A percentile compares a stretch with the other conserved stretches of the same genome.
phyloP scores from a whole-genome alignment of 2,113 vertebrate genomes.

The Mormyrus iriodes region DNA sequence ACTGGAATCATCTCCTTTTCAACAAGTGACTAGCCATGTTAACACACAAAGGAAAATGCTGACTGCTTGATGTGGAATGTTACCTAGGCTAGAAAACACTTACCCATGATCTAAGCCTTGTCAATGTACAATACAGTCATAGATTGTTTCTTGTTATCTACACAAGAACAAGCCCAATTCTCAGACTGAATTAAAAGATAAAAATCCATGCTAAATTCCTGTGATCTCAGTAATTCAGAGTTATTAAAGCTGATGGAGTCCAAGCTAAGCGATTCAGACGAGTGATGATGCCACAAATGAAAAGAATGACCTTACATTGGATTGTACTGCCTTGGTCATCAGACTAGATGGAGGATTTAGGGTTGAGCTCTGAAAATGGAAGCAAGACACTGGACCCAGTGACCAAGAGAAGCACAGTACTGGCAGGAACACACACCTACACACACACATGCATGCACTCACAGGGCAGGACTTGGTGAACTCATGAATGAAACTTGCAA shows the following conservation, averaged over 20 bases:
- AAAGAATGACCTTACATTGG: slow-evolving; percentile 31
- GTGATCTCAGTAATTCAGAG: neutral
- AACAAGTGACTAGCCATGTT: neutral
- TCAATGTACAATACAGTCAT: neutral
- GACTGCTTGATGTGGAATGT: neutral
- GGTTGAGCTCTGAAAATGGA: slow-evolving; percentile 31
- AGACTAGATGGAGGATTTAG: slow-evolving; percentile 14
- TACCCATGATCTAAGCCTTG: neutral
- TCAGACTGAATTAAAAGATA: neutral
- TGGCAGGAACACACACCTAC: neutral
- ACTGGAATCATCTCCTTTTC: neutral
- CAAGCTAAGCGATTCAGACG: neutral
- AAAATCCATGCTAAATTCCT: neutral
- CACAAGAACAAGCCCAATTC: neutral
- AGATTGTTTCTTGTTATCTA: neutral
- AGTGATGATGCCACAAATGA: neutral
- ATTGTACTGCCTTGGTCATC: slow-evolving; percentile 17
- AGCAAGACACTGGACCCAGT: slow-evolving; percentile 16
- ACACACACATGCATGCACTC: neutral
- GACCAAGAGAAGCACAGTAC: slow-evolving; percentile 1
- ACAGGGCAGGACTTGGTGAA: neutral
- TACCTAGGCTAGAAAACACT: neutral
- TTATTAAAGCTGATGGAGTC: neutral
- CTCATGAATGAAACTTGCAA: neutral
- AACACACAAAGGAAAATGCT: neutral